phyloP scores from a whole-genome alignment of 2,888 invertebrate species.

The Erannis defoliaria region DNA sequence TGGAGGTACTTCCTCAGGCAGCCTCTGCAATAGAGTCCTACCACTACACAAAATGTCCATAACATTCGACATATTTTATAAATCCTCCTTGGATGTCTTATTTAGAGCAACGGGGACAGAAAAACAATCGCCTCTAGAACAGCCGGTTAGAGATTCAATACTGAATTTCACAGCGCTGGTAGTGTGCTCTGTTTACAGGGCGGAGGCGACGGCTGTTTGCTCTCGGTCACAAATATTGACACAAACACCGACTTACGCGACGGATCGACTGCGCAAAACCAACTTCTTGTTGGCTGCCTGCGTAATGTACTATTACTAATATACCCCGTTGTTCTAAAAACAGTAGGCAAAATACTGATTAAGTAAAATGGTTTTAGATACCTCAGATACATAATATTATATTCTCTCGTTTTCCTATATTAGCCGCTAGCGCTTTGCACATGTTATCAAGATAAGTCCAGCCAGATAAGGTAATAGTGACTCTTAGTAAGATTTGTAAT shows the following conservation, averaged over 20 bases:
- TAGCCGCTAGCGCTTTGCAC: too few species aligned
- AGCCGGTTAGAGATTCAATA: not conserved
- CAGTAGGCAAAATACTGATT: conserved; percentile 12
- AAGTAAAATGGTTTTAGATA: too few species aligned
- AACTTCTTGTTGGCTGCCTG: conserved; percentile 40
- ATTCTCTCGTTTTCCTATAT: not conserved
- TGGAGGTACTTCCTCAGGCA: too few species aligned
- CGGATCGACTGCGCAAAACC: conserved; percentile 58
- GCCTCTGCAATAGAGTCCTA: too few species aligned
- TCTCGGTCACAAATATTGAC: conserved; percentile 72
- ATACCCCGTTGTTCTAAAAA: too few species aligned
- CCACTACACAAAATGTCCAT: too few species aligned
- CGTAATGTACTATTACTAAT: not conserved
- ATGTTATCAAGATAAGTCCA: too few species aligned
- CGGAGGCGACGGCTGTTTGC: conserved; percentile 51
- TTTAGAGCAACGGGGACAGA: not conserved
- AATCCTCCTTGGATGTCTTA: too few species aligned
- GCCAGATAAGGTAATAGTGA: too few species aligned
- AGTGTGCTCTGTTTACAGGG: conserved; percentile 60
- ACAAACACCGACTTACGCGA: conserved; percentile 64
- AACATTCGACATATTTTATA: too few species aligned
- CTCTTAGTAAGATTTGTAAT: too few species aligned
- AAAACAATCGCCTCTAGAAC: too few species aligned
- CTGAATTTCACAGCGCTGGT: conserved; percentile 15
- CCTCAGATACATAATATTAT: not conserved